Evolutionary conservation across 2,797 vertebrate genomes (phyloP).

Genomic region (Anguilla pacifica): DNA sequence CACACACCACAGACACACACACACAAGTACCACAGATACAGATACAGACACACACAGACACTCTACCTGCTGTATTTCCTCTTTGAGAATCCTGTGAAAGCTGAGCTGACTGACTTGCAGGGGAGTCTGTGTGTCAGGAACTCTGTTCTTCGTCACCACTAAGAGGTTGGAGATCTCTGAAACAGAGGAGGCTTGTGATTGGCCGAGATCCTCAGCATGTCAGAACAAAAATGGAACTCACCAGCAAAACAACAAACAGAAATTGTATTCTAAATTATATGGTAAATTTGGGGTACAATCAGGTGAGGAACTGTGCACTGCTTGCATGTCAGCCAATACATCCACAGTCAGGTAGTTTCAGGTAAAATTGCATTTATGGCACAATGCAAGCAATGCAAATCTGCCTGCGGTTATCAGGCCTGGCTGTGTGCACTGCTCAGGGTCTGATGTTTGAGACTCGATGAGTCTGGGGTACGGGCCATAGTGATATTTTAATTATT

Average conservation of each 20-base stretch:
- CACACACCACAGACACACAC: neutral
- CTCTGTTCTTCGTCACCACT: slow-evolving; percentile 87
- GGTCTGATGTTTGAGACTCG: neutral
- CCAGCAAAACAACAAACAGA: too few species aligned
- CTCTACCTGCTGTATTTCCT: slow-evolving; percentile 85
- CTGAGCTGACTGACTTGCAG: slow-evolving; percentile 83
- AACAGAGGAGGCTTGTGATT: slow-evolving; percentile 37
- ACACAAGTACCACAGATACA: neutral
- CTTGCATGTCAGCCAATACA: neutral
- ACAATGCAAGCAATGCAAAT: neutral
- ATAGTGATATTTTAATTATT: neutral
- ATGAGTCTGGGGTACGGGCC: neutral
- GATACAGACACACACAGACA: neutral
- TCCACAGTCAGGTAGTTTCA: neutral
- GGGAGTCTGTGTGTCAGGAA: slow-evolving; percentile 66
- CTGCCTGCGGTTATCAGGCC: neutral
- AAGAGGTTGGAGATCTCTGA: slow-evolving; percentile 94
- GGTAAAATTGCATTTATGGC: neutral
- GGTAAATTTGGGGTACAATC: neutral
- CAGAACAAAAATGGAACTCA: neutral
- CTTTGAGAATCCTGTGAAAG: slow-evolving; percentile 92
- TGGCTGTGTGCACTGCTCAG: neutral
- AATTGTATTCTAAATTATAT: neutral
- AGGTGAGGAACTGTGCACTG: neutral
- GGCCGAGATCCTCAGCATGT: neutral